Conservation (phyloP, 1,140 invertebrate species). For the Oncopodura yosiiana region DNA sequence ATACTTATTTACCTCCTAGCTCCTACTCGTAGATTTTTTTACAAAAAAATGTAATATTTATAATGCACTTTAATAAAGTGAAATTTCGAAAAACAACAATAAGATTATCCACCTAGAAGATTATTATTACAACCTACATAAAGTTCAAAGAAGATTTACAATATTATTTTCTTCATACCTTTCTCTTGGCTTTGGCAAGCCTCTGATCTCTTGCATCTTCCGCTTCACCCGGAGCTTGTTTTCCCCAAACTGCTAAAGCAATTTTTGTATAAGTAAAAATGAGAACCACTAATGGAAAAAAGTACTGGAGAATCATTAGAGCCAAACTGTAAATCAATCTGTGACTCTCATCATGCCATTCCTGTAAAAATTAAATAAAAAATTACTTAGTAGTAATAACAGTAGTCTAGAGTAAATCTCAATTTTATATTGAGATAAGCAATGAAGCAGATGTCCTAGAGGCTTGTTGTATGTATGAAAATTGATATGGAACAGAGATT, state of each 20-base stretch:
- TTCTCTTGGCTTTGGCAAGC: slow-evolving; percentile 75
- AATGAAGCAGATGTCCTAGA: too few species aligned
- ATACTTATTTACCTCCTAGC: too few species aligned
- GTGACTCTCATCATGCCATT: slow-evolving; percentile 49
- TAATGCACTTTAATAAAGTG: too few species aligned
- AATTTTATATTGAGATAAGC: too few species aligned
- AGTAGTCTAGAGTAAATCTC: too few species aligned
- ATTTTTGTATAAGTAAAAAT: slow-evolving; percentile 79
- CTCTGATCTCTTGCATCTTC: slow-evolving; percentile 66
- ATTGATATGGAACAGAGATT: too few species aligned
- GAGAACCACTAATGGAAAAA: slow-evolving; percentile 70
- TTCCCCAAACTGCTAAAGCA: slow-evolving; percentile 77
- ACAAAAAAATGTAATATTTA: too few species aligned
- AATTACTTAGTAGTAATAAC: too few species aligned
- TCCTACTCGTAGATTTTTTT: too few species aligned
- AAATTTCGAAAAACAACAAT: too few species aligned
- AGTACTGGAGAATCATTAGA: slow-evolving; percentile 73
- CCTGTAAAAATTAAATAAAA: slow-evolving; percentile 8
- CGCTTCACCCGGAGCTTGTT: slow-evolving; percentile 71
- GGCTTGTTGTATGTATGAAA: too few species aligned
- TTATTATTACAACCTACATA: not conserved
- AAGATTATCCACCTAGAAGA: too few species aligned
- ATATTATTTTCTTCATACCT: slow-evolving; percentile 51
- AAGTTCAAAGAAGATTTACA: not conserved
- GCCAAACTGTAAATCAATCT: slow-evolving; percentile 61